Percentiles rank a stretch among this genome's conserved stretches.
phyloP scores from a whole-genome alignment of 2,888 invertebrate species.

The Drosophila cyrtoloma region DNA sequence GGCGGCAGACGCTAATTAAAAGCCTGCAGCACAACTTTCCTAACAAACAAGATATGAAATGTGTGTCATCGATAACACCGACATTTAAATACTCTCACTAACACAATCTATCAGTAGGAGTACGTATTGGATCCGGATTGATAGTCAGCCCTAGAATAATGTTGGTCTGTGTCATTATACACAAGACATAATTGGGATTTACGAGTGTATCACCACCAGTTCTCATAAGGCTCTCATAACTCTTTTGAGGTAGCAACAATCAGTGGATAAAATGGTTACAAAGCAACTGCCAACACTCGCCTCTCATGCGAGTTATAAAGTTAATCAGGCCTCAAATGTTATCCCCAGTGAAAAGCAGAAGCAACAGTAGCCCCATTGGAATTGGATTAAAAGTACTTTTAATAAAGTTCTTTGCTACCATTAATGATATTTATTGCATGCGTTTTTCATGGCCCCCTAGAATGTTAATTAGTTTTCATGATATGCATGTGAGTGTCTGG shows the following conservation, averaged over 20 bases:
- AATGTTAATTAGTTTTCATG: slow-evolving; percentile 79
- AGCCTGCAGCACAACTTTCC: slow-evolving; percentile 69
- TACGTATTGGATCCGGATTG: too few relatives aligned
- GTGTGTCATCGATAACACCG: background rate
- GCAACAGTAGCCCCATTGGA: slow-evolving; percentile 33
- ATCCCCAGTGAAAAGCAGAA: slow-evolving; percentile 44
- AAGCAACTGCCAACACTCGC: slow-evolving; percentile 20
- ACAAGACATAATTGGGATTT: background rate
- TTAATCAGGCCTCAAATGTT: slow-evolving; percentile 68
- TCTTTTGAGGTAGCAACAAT: slow-evolving; percentile 10
- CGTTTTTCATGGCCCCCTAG: slow-evolving; percentile 61
- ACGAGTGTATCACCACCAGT: background rate
- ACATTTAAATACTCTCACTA: slow-evolving; percentile 30
- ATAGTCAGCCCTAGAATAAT: background rate
- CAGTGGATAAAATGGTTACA: slow-evolving; percentile 37
- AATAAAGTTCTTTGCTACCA: slow-evolving; percentile 74
- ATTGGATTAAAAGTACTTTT: slow-evolving; percentile 78
- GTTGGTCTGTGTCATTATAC: background rate
- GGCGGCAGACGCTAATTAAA: slow-evolving; percentile 73
- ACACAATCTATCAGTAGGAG: background rate
- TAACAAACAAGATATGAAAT: slow-evolving; percentile 42
- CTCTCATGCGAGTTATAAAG: slow-evolving; percentile 57
- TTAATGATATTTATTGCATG: slow-evolving; percentile 77
- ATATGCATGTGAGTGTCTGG: slow-evolving; percentile 45
- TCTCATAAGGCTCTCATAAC: background rate